Conservation (phyloP, 1,140 invertebrate genomes). For the Drosophila rhopaloa region DNA sequence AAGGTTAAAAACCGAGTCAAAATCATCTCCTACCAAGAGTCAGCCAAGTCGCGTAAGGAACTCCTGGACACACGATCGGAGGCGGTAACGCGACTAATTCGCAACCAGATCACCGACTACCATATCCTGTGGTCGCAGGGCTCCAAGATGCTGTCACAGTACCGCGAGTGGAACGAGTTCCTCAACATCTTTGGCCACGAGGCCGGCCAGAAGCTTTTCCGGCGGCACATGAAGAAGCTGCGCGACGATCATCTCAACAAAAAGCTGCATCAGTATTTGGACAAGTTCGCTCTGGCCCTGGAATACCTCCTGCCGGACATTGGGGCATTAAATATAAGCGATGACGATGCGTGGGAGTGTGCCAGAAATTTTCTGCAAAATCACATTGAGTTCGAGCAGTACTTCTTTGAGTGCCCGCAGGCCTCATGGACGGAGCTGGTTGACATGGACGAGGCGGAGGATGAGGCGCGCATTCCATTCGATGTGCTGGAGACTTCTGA, state of each 20-base stretch:
- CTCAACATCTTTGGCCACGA: conserved; percentile 94
- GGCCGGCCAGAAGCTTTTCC: conserved; percentile 92
- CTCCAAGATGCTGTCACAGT: conserved; percentile 93
- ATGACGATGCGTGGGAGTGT: conserved; percentile 92
- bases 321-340: conserved; percentile 87
- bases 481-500: conserved; percentile 95
- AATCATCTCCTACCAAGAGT: conserved; percentile 94
- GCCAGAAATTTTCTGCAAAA: conserved; percentile 93
- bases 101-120: conserved; percentile 91
- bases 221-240: conserved; percentile 92
- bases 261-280: conserved; percentile 92
- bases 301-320: conserved; percentile 93
- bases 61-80: conserved; percentile 94
- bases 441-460: conserved; percentile 87
- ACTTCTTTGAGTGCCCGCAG: conserved; percentile 94
- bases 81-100: conserved; percentile 93
- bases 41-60: conserved; percentile 93
- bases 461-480: conserved; percentile 93
- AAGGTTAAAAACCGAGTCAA: conserved; percentile 87
- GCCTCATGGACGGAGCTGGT: conserved; percentile 91
- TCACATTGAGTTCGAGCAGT: conserved; percentile 95
- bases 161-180: conserved; percentile 95
- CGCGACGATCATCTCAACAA: conserved; percentile 94
- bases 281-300: conserved; percentile 91
- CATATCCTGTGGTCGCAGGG: conserved; percentile 94